phyloP scores from a whole-genome alignment of 1,140 invertebrate genomes.

The Paralvinella palmiformis region DNA sequence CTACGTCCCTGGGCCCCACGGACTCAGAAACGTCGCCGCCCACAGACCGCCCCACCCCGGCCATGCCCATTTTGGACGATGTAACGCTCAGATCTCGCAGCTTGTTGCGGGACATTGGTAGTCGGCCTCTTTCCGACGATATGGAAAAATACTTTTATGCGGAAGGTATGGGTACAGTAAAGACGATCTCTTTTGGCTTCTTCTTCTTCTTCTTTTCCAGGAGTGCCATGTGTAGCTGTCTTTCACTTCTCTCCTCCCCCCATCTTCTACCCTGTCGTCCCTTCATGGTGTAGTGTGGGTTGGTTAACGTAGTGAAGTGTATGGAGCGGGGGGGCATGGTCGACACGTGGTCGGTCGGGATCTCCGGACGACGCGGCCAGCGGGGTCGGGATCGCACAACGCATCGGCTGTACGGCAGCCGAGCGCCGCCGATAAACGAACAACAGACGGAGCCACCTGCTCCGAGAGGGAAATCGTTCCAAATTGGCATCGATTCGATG shows the following conservation, averaged over 20 bases:
- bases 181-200: neutral
- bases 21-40: slow-evolving; percentile 34
- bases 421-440: too few relatives aligned
- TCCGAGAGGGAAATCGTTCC: too few relatives aligned
- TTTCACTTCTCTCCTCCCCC: neutral
- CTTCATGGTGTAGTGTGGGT: too few relatives aligned
- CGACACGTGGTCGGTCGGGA: too few relatives aligned
- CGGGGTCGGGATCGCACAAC: too few relatives aligned
- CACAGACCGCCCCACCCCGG: slow-evolving; percentile 47
- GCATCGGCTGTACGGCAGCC: too few relatives aligned
- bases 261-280: too few relatives aligned
- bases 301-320: too few relatives aligned
- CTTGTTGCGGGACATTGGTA: slow-evolving; percentile 59
- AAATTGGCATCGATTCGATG: too few relatives aligned
- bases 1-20: slow-evolving; percentile 28
- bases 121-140: slow-evolving; percentile 52
- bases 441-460: too few relatives aligned
- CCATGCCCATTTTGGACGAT: slow-evolving; percentile 61
- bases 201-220: neutral
- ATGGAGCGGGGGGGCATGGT: too few relatives aligned
- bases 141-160: slow-evolving; percentile 30
- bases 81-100: slow-evolving; percentile 59
- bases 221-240: neutral
- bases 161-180: slow-evolving; percentile 9
- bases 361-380: too few relatives aligned